A percentile compares a stretch with the other conserved stretches of the same genome.
Evolutionary conservation across 2,113 vertebrate species (phyloP).

Genomic region (Leptosomus discolor): DNA sequence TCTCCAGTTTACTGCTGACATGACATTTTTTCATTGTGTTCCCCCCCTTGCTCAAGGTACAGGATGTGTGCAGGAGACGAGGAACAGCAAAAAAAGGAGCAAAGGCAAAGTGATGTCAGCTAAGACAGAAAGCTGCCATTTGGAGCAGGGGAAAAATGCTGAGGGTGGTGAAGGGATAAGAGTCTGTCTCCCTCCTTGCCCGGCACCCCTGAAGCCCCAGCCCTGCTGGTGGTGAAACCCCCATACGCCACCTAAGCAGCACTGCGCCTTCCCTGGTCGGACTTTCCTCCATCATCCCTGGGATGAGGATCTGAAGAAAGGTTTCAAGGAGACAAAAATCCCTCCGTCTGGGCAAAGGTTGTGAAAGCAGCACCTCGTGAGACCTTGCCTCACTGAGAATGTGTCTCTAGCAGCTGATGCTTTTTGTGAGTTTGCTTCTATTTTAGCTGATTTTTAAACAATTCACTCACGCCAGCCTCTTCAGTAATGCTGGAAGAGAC

Average conservation of each 20-base stretch:
- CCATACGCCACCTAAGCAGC: accelerated
- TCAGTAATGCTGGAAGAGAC: not conserved
- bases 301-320: not conserved
- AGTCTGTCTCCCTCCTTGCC: not conserved
- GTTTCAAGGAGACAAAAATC: not conserved
- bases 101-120: not conserved
- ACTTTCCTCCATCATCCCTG: not conserved
- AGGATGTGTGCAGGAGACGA: not conserved
- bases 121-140: not conserved
- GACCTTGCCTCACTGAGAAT: not conserved
- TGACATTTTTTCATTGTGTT: not conserved
- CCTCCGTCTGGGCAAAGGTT: not conserved
- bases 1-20: not conserved
- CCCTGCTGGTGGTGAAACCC: not conserved
- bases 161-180: not conserved
- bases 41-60: not conserved
- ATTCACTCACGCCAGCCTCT: not conserved
- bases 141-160: not conserved
- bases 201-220: not conserved
- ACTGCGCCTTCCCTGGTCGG: not conserved
- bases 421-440: not conserved
- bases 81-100: not conserved
- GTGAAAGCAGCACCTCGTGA: not conserved
- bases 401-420: not conserved
- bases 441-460: not conserved